Base-by-base conservation (phyloP, 2,888 invertebrate species). In the Artemia sinica region DNA sequence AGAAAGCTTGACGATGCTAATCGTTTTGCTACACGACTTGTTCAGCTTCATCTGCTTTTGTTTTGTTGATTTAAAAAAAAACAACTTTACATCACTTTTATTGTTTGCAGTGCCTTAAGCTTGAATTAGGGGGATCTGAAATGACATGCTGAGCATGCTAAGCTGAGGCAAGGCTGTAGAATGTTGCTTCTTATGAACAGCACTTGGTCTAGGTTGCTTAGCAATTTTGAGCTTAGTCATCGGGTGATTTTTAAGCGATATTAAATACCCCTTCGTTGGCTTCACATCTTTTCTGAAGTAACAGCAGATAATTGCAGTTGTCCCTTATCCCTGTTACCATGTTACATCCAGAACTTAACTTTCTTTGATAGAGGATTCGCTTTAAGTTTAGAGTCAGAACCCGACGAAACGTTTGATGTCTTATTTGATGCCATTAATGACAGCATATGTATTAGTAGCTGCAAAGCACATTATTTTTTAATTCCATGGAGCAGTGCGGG, bases 401-500 rank as follows among this genome's bases (percentile, higher is more conserved):
- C 8, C 8, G 58, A 58, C 58, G 58, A 8, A 58, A 58, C 14
- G 58, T 5, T 58, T 58, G 8, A 58, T 58, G 58, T 8, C 58
- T 7, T 58, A 58, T 58, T 58, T 58, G 13, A 8, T 58, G 14
- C 58, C 58, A 58, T 28, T 28, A 2, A 28, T 28, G 28, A 28
- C n/a, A 28, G 28, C 28, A 28, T 28, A 28, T 28, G 28, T 28
- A 28, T 28, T 2, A 7, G 58, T 14, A 58, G 7, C 58, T 58
- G 58, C 58, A 58, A 58, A 58, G 58, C 58, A 58, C 8, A 58
- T 58, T 58, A 58, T 58, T 58, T n/a, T 14, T 58, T n/a, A 58
- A 58, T 5, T 58, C 5, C 58, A 58, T 58, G 8, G 58, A 58
- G 58, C 14, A 58, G 58, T 58, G 58, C 13, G 58, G 13, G 52